Evolutionary conservation across 64 coral and sea anemone genomes (phyloP), one percentile per base, ranked within the genome.

Genomic region (Pocillopora verrucosa): DNA sequence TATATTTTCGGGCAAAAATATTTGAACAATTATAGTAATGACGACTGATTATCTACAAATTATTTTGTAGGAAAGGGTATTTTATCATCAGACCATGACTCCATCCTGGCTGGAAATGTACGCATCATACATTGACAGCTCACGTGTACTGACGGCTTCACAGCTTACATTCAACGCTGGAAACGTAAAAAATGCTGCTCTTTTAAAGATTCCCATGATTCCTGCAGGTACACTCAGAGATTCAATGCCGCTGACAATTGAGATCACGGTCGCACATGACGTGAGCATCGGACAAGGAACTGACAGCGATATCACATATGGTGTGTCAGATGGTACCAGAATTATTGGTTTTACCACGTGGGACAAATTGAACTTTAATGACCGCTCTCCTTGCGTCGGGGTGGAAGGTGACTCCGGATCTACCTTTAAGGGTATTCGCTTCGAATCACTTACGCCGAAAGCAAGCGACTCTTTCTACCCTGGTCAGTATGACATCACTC

Each of bases 231-330:
- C 58, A 20, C 57, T 89, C 58, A 79, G 76, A 65, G 75, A 65
- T 69, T 13, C n/a, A 10, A 67, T 36, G 5, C 76, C 88, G 36
- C 76, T 89, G 22, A 69, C 88, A 12, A 76, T 89, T 15, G 64
- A 78, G 65, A 89, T 89, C 14, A 79, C 78, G 16, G 88, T 80
- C 61, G 88, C 61, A 9, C 36, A 80, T 70, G 60, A 89, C 76
- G 36, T 89, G 34, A 30, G 60, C n/a, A 89, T 89, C 15, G 88
- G 88, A 11, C 61, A 79, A 22, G 22, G 16, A 13, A 11, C 36
- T 10, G 88, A 89, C 88, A 89, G 88, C 16, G 88, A 89, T 59
- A 67, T 80, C 63, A 68, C 11, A 67, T 89, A 89, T 65, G 87
- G 87, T 13, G 65, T 89, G 51, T 89, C 87, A 20, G 87, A 89